Base-by-base conservation (phyloP, 2,113 vertebrate species). In the Ardeotis arabs region DNA sequence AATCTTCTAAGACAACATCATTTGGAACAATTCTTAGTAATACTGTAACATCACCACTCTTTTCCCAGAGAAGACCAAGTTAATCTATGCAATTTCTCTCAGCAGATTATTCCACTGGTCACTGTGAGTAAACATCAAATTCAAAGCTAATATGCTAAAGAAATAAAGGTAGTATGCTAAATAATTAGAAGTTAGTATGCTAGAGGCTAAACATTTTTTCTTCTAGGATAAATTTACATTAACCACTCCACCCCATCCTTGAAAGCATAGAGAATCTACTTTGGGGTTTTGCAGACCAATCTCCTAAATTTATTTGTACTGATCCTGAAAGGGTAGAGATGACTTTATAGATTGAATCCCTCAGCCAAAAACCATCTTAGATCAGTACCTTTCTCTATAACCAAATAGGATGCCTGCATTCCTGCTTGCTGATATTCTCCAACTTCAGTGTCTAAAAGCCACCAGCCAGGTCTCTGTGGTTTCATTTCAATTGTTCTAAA, bases 401-500 rank as follows among this genome's bases (percentile, higher is more conserved):
- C 97, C 89, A 99, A 97, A 95, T 99, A 99, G 19, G 98, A 96
- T 2, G 99, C 97, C 93, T 99, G 99, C 99, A 99, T 99, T 92
- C 99, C 99, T 78, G 96, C 98, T 97, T 98, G 97, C 73, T 99
- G 99, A 93, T 98, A 98, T 63, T 98, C 97, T 55, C 99, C 99
- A 33, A 99, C 97, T 96, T 99, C 99, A 23, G 99, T 99, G 92
- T 99, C 98, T 83, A 99, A 96, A 91, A 99, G 99, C 99, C 99
- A 99, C 91, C 99, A 98, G 24, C 99, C 99, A 60, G 99, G 97
- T 97, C 98, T 99, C 66, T 98, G 98, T 45, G 99, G 98, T 75
- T 96, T 98, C 99, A 99, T 99, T 98, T 99, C 99, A 93, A 99
- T 94, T 88, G 99, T 99, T 67, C 98, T 98, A 98, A 99, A 99